Evolutionary conservation across 2,797 vertebrate genomes (phyloP).

Genomic region (Coracias cyanogaster): DNA sequence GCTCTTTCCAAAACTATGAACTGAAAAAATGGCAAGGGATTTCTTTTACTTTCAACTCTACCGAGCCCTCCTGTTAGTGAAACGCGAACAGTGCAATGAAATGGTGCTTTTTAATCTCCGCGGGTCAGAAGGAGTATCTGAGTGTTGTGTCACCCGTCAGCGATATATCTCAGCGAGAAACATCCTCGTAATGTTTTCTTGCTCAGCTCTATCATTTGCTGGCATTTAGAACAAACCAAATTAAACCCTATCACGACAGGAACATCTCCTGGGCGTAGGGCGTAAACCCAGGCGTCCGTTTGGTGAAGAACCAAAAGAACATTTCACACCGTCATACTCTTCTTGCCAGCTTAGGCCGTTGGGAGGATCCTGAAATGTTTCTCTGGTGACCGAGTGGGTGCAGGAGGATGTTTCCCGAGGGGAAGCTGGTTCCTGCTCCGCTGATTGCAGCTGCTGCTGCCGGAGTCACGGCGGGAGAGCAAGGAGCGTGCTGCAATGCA

Average conservation of each 20-base stretch:
- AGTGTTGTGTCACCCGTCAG: background rate
- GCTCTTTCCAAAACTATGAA: background rate
- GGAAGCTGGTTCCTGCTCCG: background rate
- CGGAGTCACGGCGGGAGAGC: background rate
- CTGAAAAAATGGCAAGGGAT: background rate
- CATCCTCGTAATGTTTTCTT: background rate
- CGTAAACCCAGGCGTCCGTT: background rate
- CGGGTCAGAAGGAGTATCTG: rapidly evolving
- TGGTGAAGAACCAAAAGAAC: background rate
- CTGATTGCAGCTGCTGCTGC: background rate
- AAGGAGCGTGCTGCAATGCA: slow-evolving; percentile 22
- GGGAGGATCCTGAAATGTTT: background rate
- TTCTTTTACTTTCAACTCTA: background rate
- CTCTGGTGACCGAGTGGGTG: rapidly evolving
- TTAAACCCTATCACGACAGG: background rate
- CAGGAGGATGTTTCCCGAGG: background rate
- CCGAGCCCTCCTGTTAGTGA: background rate
- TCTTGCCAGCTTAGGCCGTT: background rate
- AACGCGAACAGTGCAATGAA: background rate
- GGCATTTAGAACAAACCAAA: background rate
- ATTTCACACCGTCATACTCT: background rate
- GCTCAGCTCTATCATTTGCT: background rate
- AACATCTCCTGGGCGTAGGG: background rate
- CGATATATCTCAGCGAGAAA: rapidly evolving
- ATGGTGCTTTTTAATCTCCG: rapidly evolving